A percentile compares a stretch with the other conserved stretches of the same genome.
Evolutionary conservation across 2,113 vertebrate genomes (phyloP).

Genomic region (Coregonus clupeaformis): DNA sequence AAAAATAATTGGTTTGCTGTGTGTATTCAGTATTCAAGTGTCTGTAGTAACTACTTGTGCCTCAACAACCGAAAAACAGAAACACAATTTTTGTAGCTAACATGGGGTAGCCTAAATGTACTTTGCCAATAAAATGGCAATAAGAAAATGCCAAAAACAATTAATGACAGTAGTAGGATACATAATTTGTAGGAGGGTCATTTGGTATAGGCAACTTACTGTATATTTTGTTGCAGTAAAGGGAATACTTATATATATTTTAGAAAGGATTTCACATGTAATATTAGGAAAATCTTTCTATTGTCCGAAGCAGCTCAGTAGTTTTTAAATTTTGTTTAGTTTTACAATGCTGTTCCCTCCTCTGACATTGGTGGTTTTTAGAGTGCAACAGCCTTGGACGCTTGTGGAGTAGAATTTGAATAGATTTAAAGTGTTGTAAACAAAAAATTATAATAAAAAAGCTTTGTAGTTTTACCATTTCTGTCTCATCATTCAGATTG

Average conservation of each 20-base stretch:
- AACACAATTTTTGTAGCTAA: no score
- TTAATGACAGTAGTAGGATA: no score
- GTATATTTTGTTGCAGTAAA: not conserved
- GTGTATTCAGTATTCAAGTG: not conserved
- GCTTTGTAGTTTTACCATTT: not conserved
- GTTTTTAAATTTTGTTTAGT: conserved; percentile 12
- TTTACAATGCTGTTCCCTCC: conserved; percentile 44
- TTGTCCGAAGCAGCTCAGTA: not conserved
- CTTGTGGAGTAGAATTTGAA: conserved; percentile 25
- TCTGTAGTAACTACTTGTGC: not conserved
- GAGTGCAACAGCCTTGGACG: conserved; percentile 8
- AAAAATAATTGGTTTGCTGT: conserved; percentile 9
- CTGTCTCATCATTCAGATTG: not conserved
- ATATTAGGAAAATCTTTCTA: not conserved
- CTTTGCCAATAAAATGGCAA: no score
- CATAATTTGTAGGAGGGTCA: no score
- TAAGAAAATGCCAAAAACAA: no score
- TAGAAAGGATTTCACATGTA: not conserved
- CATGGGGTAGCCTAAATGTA: no score
- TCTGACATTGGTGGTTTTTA: conserved; percentile 27
- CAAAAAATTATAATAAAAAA: not conserved
- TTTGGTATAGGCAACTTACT: no score
- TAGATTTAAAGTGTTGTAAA: conserved; percentile 28
- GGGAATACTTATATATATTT: not conserved
- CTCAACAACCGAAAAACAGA: no score